Evolutionary conservation across 2,113 vertebrate species (phyloP).

Genomic region (Nycticorax nycticorax): DNA sequence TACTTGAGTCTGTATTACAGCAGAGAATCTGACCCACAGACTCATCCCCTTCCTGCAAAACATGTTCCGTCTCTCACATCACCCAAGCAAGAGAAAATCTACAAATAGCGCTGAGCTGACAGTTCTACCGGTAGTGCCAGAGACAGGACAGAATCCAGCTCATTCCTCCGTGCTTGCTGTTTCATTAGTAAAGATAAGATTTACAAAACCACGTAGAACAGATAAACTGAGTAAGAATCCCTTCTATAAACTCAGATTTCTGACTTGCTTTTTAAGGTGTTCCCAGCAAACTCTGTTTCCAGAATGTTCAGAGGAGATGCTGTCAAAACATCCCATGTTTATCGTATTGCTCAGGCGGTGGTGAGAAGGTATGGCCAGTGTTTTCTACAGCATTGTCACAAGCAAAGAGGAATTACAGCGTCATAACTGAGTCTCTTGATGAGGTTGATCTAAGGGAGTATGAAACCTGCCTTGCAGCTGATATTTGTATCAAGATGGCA

Average conservation of each 20-base stretch:
- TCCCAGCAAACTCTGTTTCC: not conserved
- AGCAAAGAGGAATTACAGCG: not conserved
- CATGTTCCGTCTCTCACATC: not conserved
- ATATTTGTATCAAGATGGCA: not conserved
- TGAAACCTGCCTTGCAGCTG: not conserved
- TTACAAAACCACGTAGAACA: not conserved
- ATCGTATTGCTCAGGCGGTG: not conserved
- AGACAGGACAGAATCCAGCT: conserved; percentile 49
- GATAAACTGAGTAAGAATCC: conserved; percentile 40
- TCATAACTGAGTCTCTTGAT: not conserved
- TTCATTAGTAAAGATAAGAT: conserved; percentile 35
- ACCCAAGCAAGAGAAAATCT: not conserved
- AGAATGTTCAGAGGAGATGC: not conserved
- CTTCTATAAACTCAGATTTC: conserved; percentile 45
- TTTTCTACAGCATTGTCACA: not conserved
- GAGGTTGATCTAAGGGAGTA: not conserved
- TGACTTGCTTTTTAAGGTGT: conserved; percentile 26
- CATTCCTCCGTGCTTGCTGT: not conserved
- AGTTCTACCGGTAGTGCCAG: not conserved
- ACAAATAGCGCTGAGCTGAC: not conserved
- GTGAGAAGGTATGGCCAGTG: not conserved
- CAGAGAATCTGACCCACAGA: not conserved
- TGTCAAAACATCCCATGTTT: conserved; percentile 4
- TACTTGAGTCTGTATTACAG: not conserved
- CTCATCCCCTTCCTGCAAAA: not conserved